Evolutionary conservation across 2,797 vertebrate genomes (phyloP), one percentile per base, ranked within the genome.

Genomic region (Diglossa cyanea): DNA sequence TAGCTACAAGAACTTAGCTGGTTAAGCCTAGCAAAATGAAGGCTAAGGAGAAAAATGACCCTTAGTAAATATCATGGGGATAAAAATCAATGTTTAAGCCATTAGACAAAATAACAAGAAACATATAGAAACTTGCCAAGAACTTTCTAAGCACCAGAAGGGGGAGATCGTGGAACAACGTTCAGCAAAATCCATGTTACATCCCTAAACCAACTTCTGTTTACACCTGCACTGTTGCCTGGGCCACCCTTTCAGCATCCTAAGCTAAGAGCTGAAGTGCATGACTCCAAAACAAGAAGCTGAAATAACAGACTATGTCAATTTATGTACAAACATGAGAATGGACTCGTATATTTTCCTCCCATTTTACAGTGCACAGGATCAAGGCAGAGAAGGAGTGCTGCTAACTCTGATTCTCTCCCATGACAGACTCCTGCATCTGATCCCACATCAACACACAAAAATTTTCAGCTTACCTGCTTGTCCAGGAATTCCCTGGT

Each of bases 401-500:
- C 66, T 90, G 57, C 28, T 54, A 88, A 94, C 35, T 47, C 47
- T 7, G 2, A 54, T 65, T 89, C 33, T 60, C 17, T 17, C 48
- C 57, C 6, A 4, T 82, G 57, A 30, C 26, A 88, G 53, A 93
- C 86, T 67, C 48, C n/a, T 85, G 26, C n/a, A 91, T 17, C 31
- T 85, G 67, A 72, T 65, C 21, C 44, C 40, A 55, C 19, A 66
- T 23, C 25, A 74, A 68, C 3, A 62, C 48, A 78, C 17, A 78
- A 61, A 13, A 4, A 10, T 80, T 58, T 84, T 54, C 33, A 53
- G 42, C 82, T 95, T 93, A 98, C 99, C 98, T 99, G 99, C 94
- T 99, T 99, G 68, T 99, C 99, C 79, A 99, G 96, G 97, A 99
- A 99, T 97, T 99, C 99, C 47, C 99, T 98, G 57, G 99, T 97